Percentiles rank a stretch among this genome's conserved stretches.
Evolutionary conservation across 2,888 invertebrate genomes (phyloP).

Genomic region (Phlogophora meticulosa): DNA sequence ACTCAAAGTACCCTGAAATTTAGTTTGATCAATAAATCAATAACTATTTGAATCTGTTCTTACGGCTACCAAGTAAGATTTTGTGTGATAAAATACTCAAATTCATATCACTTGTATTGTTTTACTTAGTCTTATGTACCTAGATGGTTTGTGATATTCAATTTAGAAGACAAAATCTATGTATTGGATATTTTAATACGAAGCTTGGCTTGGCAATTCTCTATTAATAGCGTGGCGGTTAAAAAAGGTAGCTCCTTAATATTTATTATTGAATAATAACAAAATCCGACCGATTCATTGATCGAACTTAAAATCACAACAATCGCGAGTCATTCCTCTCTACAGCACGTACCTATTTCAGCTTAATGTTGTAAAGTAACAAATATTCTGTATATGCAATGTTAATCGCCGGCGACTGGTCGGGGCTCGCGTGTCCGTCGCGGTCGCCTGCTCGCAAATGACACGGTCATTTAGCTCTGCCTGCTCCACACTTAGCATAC

Average conservation of each 20-base stretch:
- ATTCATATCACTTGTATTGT: slow-evolving; percentile 56
- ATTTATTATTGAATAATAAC: slow-evolving; percentile 20
- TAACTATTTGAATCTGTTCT: slow-evolving; percentile 11
- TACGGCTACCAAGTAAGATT: slow-evolving; percentile 29
- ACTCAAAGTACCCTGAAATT: slow-evolving; percentile 39
- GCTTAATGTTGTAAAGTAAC: slow-evolving; percentile 13
- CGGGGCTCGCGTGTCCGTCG: slow-evolving; percentile 46
- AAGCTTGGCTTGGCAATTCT: slow-evolving; percentile 52
- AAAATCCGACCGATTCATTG: slow-evolving; percentile 24
- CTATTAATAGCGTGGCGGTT: slow-evolving; percentile 35
- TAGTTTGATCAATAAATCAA: slow-evolving; percentile 33
- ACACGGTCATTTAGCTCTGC: slow-evolving; percentile 43
- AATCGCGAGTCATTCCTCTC: slow-evolving; percentile 18
- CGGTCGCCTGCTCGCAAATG: slow-evolving; percentile 46
- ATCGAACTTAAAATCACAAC: slow-evolving; percentile 22
- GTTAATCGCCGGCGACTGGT: slow-evolving; percentile 8
- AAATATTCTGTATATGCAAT: slow-evolving; percentile 31
- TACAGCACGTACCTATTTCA: slow-evolving; percentile 1
- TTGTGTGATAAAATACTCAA: slow-evolving; percentile 47
- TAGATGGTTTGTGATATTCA: slow-evolving; percentile 60
- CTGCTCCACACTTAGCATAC: slow-evolving; percentile 31
- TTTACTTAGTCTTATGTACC: slow-evolving; percentile 55
- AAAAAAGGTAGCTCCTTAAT: slow-evolving; percentile 21
- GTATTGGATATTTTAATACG: slow-evolving; percentile 51
- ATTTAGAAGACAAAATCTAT: slow-evolving; percentile 58